Evolutionary conservation across 2,797 vertebrate species (phyloP), one percentile per base, ranked within the genome.

Genomic region (Sebastes dallii): DNA sequence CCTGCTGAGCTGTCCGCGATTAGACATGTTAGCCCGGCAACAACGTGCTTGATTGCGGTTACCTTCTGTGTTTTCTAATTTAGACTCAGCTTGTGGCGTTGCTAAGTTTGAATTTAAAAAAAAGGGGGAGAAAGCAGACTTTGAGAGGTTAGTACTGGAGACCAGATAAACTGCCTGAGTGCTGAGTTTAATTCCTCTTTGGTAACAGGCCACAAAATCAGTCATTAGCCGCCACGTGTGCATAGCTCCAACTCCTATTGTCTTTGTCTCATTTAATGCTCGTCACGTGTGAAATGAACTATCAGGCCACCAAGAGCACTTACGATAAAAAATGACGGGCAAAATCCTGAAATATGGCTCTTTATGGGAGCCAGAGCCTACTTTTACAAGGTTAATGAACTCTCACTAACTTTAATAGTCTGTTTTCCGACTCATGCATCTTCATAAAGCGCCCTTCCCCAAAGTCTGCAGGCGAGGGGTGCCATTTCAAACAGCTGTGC

Each of bases 341-440:
- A 61, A 77, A 87, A 86, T 66, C 81, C 86, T 94, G 92, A 95
- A 89, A 91, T 93, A 90, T 90, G 87, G 81, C 12, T 13, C 90
- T 92, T 90, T 89, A 91, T 86, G 85, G 81, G 81, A 86, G 87
- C 85, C 84, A n/a, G 82, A 80, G 78, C 84, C 89, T 84, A 87
- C 90, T 94, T 91, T 86, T 89, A 92, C 93, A 92, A 94, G 93
- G 94, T 94, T 95, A 95, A 94, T 94, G 93, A 95, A 94, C 91
- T 94, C 91, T 90, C 82, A 79, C 92, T 91, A 93, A 91, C 92
- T 95, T 92, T 93, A 92, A 93, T 93, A 90, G 91, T 90, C 90
- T 90, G 91, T 94, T 93, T 94, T 93, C 81, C 84, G 52, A 88
- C 91, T 91, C 93, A 91, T 93, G 92, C 89, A 82, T 94, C 94